Conservation (phyloP, 2,113 vertebrate species). For the Rhinoptilus africanus region DNA sequence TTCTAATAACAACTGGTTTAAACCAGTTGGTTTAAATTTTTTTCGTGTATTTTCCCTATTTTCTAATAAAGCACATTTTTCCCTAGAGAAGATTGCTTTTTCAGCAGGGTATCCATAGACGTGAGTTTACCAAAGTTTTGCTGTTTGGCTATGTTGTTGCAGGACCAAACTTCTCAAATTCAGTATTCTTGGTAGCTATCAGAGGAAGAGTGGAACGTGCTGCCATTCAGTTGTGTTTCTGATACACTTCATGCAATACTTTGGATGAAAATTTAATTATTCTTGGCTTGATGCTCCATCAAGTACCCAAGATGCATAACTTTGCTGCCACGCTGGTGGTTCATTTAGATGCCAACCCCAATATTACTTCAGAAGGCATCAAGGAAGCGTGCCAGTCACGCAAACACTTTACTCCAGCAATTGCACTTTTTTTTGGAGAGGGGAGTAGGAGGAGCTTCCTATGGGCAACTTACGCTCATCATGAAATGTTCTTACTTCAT, state of each 20-base stretch:
- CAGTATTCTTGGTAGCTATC: neutral
- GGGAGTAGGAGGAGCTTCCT: neutral
- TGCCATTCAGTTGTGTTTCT: neutral
- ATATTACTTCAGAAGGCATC: neutral
- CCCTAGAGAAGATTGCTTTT: neutral
- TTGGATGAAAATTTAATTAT: neutral
- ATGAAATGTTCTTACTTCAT: neutral
- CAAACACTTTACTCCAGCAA: neutral
- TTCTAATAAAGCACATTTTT: neutral
- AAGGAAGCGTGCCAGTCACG: accelerated
- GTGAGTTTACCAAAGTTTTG: neutral
- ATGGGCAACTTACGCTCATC: neutral
- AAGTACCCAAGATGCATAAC: neutral
- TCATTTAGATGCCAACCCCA: neutral
- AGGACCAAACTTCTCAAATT: neutral
- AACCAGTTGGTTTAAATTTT: neutral
- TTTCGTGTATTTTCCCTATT: neutral
- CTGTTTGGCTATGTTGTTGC: neutral
- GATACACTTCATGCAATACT: neutral
- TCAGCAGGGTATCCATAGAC: neutral
- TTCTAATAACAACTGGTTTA: neutral
- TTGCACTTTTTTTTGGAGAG: neutral
- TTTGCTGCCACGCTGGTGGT: neutral
- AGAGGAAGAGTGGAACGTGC: neutral
- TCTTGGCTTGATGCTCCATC: neutral